Base-by-base conservation (phyloP, 2,888 invertebrate species). In the Sabatieria punctata region DNA sequence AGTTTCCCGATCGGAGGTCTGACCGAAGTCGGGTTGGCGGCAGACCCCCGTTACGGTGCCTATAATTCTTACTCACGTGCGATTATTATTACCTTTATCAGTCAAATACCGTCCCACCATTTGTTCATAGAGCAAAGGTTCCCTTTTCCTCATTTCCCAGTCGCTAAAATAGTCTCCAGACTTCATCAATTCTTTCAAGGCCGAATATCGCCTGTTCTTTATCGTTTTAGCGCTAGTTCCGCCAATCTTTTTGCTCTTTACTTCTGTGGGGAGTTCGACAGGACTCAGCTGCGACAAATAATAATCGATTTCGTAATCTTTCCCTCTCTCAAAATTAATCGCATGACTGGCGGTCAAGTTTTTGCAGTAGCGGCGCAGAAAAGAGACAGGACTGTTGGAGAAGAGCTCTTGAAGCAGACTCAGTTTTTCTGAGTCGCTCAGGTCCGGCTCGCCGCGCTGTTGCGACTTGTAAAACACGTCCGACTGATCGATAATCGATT, bases 111-210 rank as follows among this genome's bases (percentile, higher is more conserved):
- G 81, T 0, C 88, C 91, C 38, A 93, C 74, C 54, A 93, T 71
- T 59, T 88, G 82, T 53, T 91, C 84, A 68, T 85, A 93, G 0
- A 91, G 68, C 45, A 83, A 71, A 1, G 91, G 93, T 66, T 86
- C 84, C 49, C 93, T 71, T 55, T 77, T 78, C 77, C 85, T 84
- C 91, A 93, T 93, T 72, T 85, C 82, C 50, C 77, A 77, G 65
- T 91, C 88, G 63, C 80, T 80, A 60, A 93, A 93, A 67, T 89
- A 91, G 24, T 74, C 72, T 13, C 77, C 75, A 52, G 78, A 75
- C 43, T 74, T 69, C 35, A 81, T 71, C 53, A 89, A 66, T 58
- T 77, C 73, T 57, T 81, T 76, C 61, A 89, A 68, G 1, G 86
- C 88, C 60, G 78, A 77, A 62, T 77, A 88, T 36, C 89, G 72